Evolutionary conservation across 1,140 invertebrate genomes (phyloP).

Genomic region (Arion vulgaris): DNA sequence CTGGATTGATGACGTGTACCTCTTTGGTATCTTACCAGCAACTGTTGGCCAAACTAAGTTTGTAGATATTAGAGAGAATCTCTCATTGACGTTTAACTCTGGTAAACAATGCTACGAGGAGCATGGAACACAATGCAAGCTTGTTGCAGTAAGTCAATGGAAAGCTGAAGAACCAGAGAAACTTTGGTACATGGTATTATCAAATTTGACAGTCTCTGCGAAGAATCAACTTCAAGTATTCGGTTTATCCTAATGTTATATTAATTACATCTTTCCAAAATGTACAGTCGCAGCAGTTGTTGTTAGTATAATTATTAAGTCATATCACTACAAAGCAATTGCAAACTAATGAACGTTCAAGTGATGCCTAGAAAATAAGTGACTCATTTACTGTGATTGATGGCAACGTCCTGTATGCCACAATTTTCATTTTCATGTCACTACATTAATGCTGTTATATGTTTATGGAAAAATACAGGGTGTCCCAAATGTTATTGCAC

Average conservation of each 20-base stretch:
- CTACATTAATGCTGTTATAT: no score
- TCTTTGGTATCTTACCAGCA: constrained; percentile 59
- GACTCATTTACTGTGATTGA: no score
- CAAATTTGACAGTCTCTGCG: not conserved
- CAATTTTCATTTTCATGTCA: no score
- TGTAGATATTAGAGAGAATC: constrained; percentile 42
- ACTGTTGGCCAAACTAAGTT: constrained; percentile 46
- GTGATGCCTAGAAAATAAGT: no score
- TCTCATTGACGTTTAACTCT: constrained; percentile 43
- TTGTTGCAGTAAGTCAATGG: constrained; percentile 37
- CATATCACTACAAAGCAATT: no score
- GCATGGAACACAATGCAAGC: constrained; percentile 23
- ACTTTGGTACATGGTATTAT: constrained; percentile 33
- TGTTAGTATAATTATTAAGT: no score
- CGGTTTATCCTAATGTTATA: not conserved
- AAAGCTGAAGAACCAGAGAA: constrained; percentile 21
- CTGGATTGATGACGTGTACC: constrained; percentile 61
- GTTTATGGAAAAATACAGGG: no score
- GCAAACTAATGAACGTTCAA: no score
- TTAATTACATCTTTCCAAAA: not conserved
- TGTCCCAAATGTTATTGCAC: no score
- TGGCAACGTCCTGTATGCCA: no score
- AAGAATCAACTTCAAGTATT: not conserved
- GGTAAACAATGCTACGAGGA: constrained; percentile 46
- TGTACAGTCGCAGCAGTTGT: no score